Conservation (phyloP, 2,888 invertebrate genomes). For the Epinotia bilunana region DNA sequence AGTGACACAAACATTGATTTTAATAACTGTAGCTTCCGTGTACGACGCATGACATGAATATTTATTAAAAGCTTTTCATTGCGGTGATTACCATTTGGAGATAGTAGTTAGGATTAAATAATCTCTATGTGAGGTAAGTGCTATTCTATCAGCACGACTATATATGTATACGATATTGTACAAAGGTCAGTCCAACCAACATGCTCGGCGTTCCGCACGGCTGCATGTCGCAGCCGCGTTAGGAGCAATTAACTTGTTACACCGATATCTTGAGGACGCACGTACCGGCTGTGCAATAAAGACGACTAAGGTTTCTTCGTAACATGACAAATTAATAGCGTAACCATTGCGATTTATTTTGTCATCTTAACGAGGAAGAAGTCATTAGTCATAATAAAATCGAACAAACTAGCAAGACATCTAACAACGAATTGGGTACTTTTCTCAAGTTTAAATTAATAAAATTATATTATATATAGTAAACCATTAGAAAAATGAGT, state of each 20-base stretch:
- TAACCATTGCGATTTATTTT: conserved; percentile 26
- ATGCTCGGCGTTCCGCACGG: neutral
- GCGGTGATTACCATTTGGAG: too few relatives aligned
- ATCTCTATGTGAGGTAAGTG: too few relatives aligned
- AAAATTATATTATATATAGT: too few relatives aligned
- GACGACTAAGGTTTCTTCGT: conserved; percentile 27
- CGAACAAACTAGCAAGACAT: neutral
- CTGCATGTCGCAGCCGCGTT: conserved; percentile 37
- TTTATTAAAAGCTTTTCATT: too few relatives aligned
- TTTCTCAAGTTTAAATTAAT: too few relatives aligned
- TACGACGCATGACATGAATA: too few relatives aligned
- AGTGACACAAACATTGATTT: too few relatives aligned
- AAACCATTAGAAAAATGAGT: too few relatives aligned
- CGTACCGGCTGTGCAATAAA: conserved; percentile 38
- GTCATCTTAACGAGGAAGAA: conserved; percentile 6
- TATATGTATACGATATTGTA: neutral
- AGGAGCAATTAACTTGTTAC: conserved; percentile 60
- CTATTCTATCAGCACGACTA: too few relatives aligned
- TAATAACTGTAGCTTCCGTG: too few relatives aligned
- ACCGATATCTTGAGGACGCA: conserved; percentile 50
- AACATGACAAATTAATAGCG: conserved; percentile 22
- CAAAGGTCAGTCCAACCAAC: conserved; percentile 1
- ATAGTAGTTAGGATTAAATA: too few relatives aligned
- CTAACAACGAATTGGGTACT: too few relatives aligned
- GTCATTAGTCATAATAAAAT: neutral